A percentile compares a stretch with the other conserved stretches of the same genome.
These are phyloP conservation scores for Apolygus lucorum DNA, from an alignment of 1,140 invertebrate species.

Conservation along the genomic window DNA sequence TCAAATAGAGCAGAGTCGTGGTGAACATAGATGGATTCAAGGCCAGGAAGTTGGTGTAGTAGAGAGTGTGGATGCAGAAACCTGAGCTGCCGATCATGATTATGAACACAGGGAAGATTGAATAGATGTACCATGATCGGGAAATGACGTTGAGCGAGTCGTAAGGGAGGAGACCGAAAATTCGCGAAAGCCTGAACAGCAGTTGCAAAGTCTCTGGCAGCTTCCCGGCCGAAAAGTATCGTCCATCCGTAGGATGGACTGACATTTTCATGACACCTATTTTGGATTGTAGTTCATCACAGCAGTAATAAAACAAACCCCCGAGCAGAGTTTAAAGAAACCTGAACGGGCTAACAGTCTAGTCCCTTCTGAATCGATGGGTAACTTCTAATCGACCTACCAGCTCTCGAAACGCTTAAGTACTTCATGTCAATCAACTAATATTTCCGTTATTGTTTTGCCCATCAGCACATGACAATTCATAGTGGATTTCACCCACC, in stretches of 20 bases:
- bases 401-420: too few species aligned
- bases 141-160: not conserved
- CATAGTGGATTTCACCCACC: too few species aligned
- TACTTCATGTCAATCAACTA: too few species aligned
- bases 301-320: too few species aligned
- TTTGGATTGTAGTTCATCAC: too few species aligned
- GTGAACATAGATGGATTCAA: not conserved
- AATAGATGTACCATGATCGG: not conserved
- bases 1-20: constrained; percentile 9
- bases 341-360: too few species aligned
- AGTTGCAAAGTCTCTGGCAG: not conserved
- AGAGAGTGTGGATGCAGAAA: constrained; percentile 3
- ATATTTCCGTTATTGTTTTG: too few species aligned
- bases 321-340: too few species aligned
- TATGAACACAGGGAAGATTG: not conserved
- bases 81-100: not conserved
- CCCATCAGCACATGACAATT: too few species aligned
- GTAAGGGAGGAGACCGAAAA: constrained; percentile 3
- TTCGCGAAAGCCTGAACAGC: not conserved
- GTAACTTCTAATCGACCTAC: too few species aligned
- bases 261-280: constrained; percentile 4
- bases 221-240: not conserved
- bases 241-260: not conserved
- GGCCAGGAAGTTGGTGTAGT: not conserved
- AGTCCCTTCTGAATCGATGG: too few species aligned